Conservation (phyloP, 30 jellyfish, hydroid and myxozoan species). For the Hydractinia echinata region DNA sequence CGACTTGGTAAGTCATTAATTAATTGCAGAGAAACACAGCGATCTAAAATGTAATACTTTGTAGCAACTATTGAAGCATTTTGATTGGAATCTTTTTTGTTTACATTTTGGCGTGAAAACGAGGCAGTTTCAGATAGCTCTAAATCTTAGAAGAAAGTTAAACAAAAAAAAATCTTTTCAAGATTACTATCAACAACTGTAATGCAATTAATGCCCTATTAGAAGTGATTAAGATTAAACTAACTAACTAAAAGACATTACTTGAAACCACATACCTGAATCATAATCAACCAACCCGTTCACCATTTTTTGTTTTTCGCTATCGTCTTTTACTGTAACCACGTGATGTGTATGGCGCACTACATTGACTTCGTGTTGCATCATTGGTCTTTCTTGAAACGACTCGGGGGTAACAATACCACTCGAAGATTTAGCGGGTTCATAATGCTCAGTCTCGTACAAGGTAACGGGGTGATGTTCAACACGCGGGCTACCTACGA, state of each 20-base stretch:
- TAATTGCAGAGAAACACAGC: slow-evolving; percentile 70
- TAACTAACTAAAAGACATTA: no score
- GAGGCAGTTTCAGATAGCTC: no score
- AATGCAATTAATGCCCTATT: no score
- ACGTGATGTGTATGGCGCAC: slow-evolving; percentile 86
- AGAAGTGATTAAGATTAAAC: no score
- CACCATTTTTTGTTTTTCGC: slow-evolving; percentile 63
- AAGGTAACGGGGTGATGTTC: slow-evolving; percentile 42
- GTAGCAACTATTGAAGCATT: no score
- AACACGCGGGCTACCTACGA: slow-evolving; percentile 22
- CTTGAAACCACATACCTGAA: slow-evolving; percentile 42
- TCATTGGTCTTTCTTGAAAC: slow-evolving; percentile 11
- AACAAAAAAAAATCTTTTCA: no score
- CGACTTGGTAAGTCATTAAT: slow-evolving; percentile 68
- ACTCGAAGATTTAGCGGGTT: slow-evolving; percentile 43
- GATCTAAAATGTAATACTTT: slow-evolving; percentile 28
- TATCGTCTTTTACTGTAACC: slow-evolving; percentile 63
- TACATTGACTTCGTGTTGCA: slow-evolving; percentile 50
- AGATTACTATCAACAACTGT: no score
- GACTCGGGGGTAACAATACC: slow-evolving; percentile 35
- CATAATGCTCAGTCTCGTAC: slow-evolving; percentile 56
- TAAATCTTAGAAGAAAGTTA: no score
- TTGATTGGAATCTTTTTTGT: no score
- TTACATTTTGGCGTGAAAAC: no score
- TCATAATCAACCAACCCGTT: slow-evolving; percentile 50